Evolutionary conservation across 2,888 invertebrate species (phyloP), one percentile per base, ranked within the genome.

Genomic region (Cabera pusaria): DNA sequence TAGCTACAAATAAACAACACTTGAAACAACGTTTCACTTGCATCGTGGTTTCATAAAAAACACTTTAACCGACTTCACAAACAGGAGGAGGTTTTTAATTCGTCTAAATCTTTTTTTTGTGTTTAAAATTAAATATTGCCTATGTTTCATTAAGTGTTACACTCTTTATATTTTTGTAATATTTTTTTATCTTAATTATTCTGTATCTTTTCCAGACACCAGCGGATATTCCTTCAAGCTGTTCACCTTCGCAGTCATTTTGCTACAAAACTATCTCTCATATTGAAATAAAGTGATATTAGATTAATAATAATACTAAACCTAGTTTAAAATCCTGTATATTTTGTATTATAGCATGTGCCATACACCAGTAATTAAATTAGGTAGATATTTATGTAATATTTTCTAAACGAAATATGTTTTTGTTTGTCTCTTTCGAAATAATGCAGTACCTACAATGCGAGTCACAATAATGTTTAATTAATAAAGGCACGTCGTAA

Each of bases 201-300:
- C n/a, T n/a, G n/a, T n/a, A n/a, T n/a, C n/a, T 26, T 39, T 72
- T 72, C 31, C 79, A 87, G 87, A 72, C 72, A 59, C 62, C 58
- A 54, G 70, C 52, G 63, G 66, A 54, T 53, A 65, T 57, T 62
- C 72, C 47, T 43, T 73, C 61, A 57, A 79, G 69, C 72, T 86
- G 59, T 44, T 73, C 52, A 64, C 67, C 58, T 53, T 71, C 52
- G 55, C 68, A 49, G 59, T 69, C 60, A 55, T 64, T 52, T 74
- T 75, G 53, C 70, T 84, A 55, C 70, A 76, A 69, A 71, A 73
- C 58, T 64, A 72, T 64, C 64, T 84, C 76, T 84, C 83, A 84
- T 79, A 85, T 81, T 83, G 81, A 70, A 76, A 74, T 79, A 76
- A 85, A 86, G 87, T 88, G 87, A 88, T 88, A 88, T 78, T 88